Evolutionary conservation across 2,888 invertebrate species (phyloP).

Genomic region (Drosophila prolongata): DNA sequence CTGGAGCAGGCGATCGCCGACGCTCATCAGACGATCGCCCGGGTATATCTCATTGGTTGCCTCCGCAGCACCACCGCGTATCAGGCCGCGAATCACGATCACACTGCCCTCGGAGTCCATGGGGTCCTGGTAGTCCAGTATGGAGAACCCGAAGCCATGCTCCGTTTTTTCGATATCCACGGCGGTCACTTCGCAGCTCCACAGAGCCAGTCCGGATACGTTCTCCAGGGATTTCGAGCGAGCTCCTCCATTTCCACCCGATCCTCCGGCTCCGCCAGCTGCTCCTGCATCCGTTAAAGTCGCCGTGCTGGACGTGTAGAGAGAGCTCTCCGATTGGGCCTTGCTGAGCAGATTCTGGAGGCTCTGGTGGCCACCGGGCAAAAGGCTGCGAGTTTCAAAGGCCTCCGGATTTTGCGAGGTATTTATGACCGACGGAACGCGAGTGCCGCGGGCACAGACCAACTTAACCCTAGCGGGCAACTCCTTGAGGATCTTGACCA

Average conservation of each 20-base stretch:
- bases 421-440: constrained; percentile 88
- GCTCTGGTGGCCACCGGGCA: constrained; percentile 94
- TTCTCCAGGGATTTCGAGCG: constrained; percentile 98
- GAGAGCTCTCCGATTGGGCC: constrained; percentile 97
- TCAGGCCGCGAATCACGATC: constrained; percentile 98
- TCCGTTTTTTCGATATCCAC: constrained; percentile 97
- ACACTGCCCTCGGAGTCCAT: constrained; percentile 97
- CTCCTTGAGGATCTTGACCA: constrained; percentile 97
- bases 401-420: constrained; percentile 92
- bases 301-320: constrained; percentile 94
- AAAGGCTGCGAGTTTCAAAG: constrained; percentile 92
- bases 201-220: constrained; percentile 97
- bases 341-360: constrained; percentile 93
- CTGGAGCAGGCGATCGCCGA: constrained; percentile 95
- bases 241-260: constrained; percentile 18
- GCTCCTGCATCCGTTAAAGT: constrained; percentile 88
- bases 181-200: constrained; percentile 97
- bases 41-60: constrained; percentile 97
- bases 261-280: constrained; percentile 21
- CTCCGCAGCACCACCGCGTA: constrained; percentile 99
- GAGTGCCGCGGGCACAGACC: constrained; percentile 92
- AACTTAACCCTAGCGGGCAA: constrained; percentile 95
- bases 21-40: constrained; percentile 96
- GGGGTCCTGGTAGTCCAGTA: constrained; percentile 99
- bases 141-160: constrained; percentile 98